phyloP scores from a whole-genome alignment of 1,140 invertebrate species.

The Andrena cerasifolii region DNA sequence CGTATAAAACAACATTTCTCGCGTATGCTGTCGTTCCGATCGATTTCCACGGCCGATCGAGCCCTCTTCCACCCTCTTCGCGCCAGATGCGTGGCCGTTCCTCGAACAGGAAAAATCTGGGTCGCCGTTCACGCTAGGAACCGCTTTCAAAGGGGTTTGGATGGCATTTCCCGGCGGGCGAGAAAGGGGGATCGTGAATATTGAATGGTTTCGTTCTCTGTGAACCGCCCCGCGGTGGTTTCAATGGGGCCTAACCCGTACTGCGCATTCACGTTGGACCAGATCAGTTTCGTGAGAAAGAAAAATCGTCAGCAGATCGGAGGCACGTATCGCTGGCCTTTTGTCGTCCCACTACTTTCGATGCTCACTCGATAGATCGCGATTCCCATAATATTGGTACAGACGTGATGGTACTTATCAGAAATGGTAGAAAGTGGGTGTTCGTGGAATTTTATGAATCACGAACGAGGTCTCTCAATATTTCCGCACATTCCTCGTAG shows the following conservation, averaged over 20 bases:
- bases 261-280: slow-evolving; percentile 5
- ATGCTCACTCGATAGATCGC: too few relatives aligned
- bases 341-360: too few relatives aligned
- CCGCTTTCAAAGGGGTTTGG: slow-evolving; percentile 41
- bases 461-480: too few relatives aligned
- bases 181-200: slow-evolving; percentile 61
- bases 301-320: slow-evolving; percentile 26
- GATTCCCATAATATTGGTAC: too few relatives aligned
- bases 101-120: slow-evolving; percentile 34
- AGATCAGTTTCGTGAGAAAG: slow-evolving; percentile 65
- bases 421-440: too few relatives aligned
- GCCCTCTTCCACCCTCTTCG: slow-evolving; percentile 1
- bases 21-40: not conserved
- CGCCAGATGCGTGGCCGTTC: slow-evolving; percentile 27
- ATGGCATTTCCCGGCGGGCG: slow-evolving; percentile 26
- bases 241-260: slow-evolving; percentile 42
- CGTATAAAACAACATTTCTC: too few relatives aligned
- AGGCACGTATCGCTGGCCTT: slow-evolving; percentile 17
- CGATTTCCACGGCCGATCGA: not conserved
- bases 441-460: too few relatives aligned
- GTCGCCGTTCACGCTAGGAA: slow-evolving; percentile 36
- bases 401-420: too few relatives aligned
- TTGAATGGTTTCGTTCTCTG: slow-evolving; percentile 66
- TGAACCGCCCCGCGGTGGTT: slow-evolving; percentile 29
- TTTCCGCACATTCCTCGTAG: too few relatives aligned